phyloP scores from a whole-genome alignment of 2,888 invertebrate genomes.

The Tipula vernalis region DNA sequence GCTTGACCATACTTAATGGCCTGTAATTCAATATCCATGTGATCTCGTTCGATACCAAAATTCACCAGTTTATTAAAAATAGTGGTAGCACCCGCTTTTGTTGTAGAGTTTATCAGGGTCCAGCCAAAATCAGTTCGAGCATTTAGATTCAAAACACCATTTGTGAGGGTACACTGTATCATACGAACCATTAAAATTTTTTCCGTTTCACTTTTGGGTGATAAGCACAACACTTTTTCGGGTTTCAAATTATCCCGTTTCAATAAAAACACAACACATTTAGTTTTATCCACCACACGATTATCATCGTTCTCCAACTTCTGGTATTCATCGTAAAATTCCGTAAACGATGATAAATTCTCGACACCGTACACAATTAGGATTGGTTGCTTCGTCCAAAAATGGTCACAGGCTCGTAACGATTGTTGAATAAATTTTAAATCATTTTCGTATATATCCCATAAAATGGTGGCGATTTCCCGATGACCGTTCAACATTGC shows the following conservation, averaged over 20 bases:
- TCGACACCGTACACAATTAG: neutral
- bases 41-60: neutral
- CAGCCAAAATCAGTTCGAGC: neutral
- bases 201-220: neutral
- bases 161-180: neutral
- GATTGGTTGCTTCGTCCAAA: neutral
- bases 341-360: neutral
- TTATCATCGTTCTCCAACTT: neutral
- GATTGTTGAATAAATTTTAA: neutral
- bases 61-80: neutral
- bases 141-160: neutral
- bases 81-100: neutral
- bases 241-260: neutral
- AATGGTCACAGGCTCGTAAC: neutral
- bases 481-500: neutral
- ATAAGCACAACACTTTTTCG: neutral
- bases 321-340: neutral
- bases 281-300: neutral
- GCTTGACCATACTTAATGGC: neutral
- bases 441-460: neutral
- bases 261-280: neutral
- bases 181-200: neutral
- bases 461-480: neutral
- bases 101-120: neutral
- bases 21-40: neutral